Percentiles rank a stretch among this genome's conserved stretches.
Evolutionary conservation across 2,888 invertebrate genomes (phyloP).

Genomic region (Orchesella flavescens): DNA sequence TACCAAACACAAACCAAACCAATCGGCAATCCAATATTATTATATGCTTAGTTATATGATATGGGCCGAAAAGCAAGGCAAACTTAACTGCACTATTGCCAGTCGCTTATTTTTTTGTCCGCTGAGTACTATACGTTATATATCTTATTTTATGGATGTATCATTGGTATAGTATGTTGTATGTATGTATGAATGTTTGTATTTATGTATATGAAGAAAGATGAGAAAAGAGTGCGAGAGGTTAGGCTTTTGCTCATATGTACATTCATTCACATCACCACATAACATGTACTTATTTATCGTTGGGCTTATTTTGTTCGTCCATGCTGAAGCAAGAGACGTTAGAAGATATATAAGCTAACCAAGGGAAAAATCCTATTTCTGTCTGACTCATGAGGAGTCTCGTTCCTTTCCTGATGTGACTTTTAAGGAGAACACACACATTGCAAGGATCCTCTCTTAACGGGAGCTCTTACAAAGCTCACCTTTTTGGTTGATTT

Average conservation of each 20-base stretch:
- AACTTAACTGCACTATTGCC: neutral
- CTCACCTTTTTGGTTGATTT: constrained; percentile 10
- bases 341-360: neutral
- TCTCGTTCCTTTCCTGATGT: constrained; percentile 69
- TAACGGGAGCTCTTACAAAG: constrained; percentile 8
- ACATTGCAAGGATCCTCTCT: constrained; percentile 2
- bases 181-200: too few species aligned
- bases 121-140: neutral
- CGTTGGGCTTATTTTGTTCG: neutral
- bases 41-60: neutral
- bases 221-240: neutral
- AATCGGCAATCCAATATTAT: neutral
- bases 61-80: neutral
- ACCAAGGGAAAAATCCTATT: constrained; percentile 33
- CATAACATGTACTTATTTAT: neutral
- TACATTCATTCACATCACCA: neutral
- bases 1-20: neutral
- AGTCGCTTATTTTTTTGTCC: neutral
- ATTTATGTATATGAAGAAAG: neutral
- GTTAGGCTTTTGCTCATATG: neutral
- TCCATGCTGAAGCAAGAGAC: constrained; percentile 2
- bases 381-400: constrained; percentile 61
- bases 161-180: too few species aligned
- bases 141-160: too few species aligned
- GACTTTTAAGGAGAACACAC: constrained; percentile 64